Evolutionary conservation across 2,888 invertebrate species (phyloP).

Genomic region (Limulus polyphemus): DNA sequence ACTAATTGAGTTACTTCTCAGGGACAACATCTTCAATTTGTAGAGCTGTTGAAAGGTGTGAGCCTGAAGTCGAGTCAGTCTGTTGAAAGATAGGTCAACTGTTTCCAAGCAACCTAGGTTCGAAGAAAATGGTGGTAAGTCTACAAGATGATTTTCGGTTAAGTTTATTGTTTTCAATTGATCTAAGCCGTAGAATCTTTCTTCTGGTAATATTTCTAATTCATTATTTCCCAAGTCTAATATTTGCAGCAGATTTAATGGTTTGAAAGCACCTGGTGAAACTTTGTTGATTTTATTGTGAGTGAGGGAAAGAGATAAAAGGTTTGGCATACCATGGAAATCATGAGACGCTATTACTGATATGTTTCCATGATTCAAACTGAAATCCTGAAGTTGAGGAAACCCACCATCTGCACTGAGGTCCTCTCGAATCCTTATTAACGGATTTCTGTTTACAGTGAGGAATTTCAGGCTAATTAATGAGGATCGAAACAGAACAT

Average conservation of each 20-base stretch:
- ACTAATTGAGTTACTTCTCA: conserved; percentile 32
- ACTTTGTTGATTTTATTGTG: conserved; percentile 28
- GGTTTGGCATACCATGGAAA: conserved; percentile 21
- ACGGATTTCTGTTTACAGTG: conserved; percentile 24
- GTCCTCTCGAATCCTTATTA: conserved; percentile 25
- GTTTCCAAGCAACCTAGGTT: conserved; percentile 60
- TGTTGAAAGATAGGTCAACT: conserved; percentile 59
- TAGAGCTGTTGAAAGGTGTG: conserved; percentile 27
- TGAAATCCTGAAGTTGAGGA: conserved; percentile 17
- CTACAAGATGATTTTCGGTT: conserved; percentile 59
- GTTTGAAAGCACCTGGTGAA: conserved; percentile 26
- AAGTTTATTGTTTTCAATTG: conserved; percentile 63
- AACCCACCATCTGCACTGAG: conserved; percentile 14
- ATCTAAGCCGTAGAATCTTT: conserved; percentile 38
- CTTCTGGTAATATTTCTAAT: conserved; percentile 29
- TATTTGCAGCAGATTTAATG: conserved; percentile 13
- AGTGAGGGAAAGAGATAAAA: conserved; percentile 20
- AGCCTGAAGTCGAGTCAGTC: conserved; percentile 40
- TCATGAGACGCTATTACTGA: conserved; percentile 27
- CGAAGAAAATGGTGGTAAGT: conserved; percentile 44
- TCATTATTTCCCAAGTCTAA: conserved; percentile 26
- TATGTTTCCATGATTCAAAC: conserved; percentile 23
- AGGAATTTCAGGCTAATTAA: conserved; percentile 23
- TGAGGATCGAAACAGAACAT: conserved; percentile 23
- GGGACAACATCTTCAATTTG: conserved; percentile 29